A percentile compares a stretch with the other conserved stretches of the same genome.
phyloP scores from a whole-genome alignment of 2,888 invertebrate genomes.

The Epinotia brunnichana region DNA sequence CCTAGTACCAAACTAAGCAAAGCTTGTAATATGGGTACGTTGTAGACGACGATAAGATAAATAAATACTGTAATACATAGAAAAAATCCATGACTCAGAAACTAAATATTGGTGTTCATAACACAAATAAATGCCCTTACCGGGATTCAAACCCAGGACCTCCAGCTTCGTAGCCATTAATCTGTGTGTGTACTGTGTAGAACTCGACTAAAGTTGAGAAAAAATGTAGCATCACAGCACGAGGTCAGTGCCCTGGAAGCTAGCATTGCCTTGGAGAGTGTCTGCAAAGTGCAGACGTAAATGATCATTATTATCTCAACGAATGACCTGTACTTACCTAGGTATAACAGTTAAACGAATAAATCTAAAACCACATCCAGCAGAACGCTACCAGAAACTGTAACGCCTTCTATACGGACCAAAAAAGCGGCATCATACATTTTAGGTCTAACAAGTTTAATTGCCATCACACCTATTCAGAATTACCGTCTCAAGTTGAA shows the following conservation, averaged over 20 bases:
- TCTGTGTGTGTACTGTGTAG: no score
- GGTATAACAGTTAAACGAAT: background rate
- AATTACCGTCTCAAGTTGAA: constrained; percentile 25
- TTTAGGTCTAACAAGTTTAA: constrained; percentile 3
- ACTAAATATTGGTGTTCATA: no score
- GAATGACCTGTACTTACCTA: background rate
- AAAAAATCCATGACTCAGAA: no score
- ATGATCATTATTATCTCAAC: background rate
- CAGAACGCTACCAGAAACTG: background rate
- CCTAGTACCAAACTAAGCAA: no score
- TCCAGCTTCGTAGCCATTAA: no score
- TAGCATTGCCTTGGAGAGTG: background rate
- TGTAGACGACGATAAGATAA: no score
- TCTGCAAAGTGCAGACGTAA: background rate
- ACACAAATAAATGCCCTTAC: no score
- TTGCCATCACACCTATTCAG: constrained; percentile 2
- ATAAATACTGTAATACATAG: no score
- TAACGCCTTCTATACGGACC: background rate
- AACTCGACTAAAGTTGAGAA: background rate
- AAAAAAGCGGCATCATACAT: background rate
- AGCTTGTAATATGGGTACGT: no score
- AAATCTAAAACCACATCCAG: background rate
- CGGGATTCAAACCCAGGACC: no score
- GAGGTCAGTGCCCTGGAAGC: constrained; percentile 11
- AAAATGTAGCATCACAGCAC: background rate